phyloP scores from a whole-genome alignment of 2,113 vertebrate genomes.

The Thalassoma bifasciatum region DNA sequence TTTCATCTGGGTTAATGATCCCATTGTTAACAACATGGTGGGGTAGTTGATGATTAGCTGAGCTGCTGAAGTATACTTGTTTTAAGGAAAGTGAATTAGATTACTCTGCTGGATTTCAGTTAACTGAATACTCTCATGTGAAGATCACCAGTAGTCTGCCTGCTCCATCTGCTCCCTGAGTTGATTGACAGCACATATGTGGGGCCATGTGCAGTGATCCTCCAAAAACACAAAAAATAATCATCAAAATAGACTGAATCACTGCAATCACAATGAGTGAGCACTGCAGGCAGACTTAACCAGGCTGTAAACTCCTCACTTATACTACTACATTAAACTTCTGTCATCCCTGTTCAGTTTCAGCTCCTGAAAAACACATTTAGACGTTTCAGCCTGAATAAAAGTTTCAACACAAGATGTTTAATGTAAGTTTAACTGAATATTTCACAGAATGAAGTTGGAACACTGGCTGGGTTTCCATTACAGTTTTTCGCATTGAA shows the following conservation, averaged over 20 bases:
- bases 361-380: conserved; percentile 8
- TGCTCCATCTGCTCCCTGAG: conserved; percentile 18
- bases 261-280: conserved; percentile 41
- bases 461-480: background rate
- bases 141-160: conserved; percentile 17
- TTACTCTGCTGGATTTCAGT: background rate
- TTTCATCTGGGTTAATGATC: conserved; percentile 41
- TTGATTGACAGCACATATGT: conserved; percentile 39
- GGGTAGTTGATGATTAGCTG: conserved; percentile 3
- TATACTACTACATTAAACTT: conserved; percentile 28
- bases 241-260: background rate
- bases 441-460: background rate
- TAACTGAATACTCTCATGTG: conserved; percentile 13
- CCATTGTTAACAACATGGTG: conserved; percentile 22
- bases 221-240: conserved; percentile 26
- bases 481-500: too few relatives aligned
- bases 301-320: conserved; percentile 22
- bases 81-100: background rate
- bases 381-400: conserved; percentile 8
- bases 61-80: conserved; percentile 7
- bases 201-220: conserved; percentile 7
- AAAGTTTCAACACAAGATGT: conserved; percentile 16
- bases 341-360: conserved; percentile 35
- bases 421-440: conserved; percentile 17
- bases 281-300: conserved; percentile 32